A percentile compares a stretch with the other conserved stretches of the same genome.
Conservation (phyloP, 2,888 invertebrate genomes). For the Dryococelus australis region DNA sequence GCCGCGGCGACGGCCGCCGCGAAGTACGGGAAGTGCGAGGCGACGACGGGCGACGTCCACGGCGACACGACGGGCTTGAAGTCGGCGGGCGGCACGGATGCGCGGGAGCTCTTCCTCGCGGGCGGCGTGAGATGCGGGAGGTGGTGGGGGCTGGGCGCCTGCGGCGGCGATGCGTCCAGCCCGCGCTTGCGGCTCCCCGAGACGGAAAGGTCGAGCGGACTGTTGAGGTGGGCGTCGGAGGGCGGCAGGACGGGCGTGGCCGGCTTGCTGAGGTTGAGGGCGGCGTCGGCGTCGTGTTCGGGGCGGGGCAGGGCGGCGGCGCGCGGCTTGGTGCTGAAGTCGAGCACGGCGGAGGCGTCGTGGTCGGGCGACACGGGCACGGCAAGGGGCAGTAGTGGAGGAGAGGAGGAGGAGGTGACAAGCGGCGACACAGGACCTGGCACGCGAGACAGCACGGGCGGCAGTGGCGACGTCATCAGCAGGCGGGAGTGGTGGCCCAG, state of each 20-base stretch:
- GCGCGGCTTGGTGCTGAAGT: conserved; percentile 79
- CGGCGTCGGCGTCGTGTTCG: conserved; percentile 67
- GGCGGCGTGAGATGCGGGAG: conserved; percentile 40
- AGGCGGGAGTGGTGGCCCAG: conserved; percentile 71
- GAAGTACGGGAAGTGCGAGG: conserved; percentile 80
- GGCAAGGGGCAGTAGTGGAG: conserved; percentile 55
- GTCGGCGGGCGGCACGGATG: conserved; percentile 59
- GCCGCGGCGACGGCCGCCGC: conserved; percentile 80
- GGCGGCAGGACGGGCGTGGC: conserved; percentile 64
- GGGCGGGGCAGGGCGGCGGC: conserved; percentile 39
- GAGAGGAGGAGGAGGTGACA: conserved; percentile 73
- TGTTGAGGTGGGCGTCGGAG: conserved; percentile 63
- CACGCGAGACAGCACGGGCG: conserved; percentile 56
- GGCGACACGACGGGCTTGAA: conserved; percentile 74
- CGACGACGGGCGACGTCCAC: conserved; percentile 80
- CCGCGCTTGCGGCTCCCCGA: conserved; percentile 73
- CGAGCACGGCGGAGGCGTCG: conserved; percentile 67
- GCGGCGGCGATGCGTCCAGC: conserved; percentile 64
- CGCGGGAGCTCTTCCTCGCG: conserved; percentile 48
- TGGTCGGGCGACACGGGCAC: conserved; percentile 53
- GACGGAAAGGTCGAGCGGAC: conserved; percentile 83
- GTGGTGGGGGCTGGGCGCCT: conserved; percentile 48
- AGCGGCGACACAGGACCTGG: conserved; percentile 70
- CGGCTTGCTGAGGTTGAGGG: conserved; percentile 74
- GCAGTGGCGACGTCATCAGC: conserved; percentile 70